Conservation (phyloP, 2,888 invertebrate species). For the Eristalis pertinax region DNA sequence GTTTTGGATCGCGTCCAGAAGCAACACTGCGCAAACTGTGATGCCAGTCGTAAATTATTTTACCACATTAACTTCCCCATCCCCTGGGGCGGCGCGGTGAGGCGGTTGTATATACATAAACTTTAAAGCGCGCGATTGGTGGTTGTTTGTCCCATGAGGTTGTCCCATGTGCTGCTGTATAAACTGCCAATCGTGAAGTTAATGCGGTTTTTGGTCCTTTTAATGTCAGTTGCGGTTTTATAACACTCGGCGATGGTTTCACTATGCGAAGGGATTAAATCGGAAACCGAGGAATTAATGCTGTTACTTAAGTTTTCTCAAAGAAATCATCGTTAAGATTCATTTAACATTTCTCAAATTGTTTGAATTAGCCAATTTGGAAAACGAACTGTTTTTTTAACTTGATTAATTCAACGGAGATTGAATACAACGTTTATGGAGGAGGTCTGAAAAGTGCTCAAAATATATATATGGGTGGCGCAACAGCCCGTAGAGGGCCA, state of each 20-base stretch:
- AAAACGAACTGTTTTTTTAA: too few relatives aligned
- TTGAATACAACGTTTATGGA: too few relatives aligned
- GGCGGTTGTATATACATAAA: not conserved
- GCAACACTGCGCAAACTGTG: slow-evolving; percentile 69
- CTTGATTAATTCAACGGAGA: too few relatives aligned
- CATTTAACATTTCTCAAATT: too few relatives aligned
- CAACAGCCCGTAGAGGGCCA: too few relatives aligned
- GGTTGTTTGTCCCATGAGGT: slow-evolving; percentile 7
- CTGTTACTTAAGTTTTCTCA: too few relatives aligned
- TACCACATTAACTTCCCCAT: slow-evolving; percentile 56
- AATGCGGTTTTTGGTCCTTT: slow-evolving; percentile 1
- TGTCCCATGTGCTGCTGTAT: slow-evolving; percentile 13
- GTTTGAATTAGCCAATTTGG: too few relatives aligned
- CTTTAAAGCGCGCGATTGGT: slow-evolving; percentile 8
- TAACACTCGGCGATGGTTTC: not conserved
- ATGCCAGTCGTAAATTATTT: slow-evolving; percentile 60
- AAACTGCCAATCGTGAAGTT: not conserved
- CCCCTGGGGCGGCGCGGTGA: not conserved
- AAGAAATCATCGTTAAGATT: too few relatives aligned
- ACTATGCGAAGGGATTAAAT: too few relatives aligned
- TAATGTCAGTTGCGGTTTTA: not conserved
- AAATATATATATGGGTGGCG: too few relatives aligned
- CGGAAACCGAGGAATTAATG: too few relatives aligned
- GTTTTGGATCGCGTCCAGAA: slow-evolving; percentile 58
- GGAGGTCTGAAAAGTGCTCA: too few relatives aligned